Percentiles rank a stretch among this genome's conserved stretches.
phyloP scores from a whole-genome alignment of 2,888 invertebrate species.

The Fragum sueziense region DNA sequence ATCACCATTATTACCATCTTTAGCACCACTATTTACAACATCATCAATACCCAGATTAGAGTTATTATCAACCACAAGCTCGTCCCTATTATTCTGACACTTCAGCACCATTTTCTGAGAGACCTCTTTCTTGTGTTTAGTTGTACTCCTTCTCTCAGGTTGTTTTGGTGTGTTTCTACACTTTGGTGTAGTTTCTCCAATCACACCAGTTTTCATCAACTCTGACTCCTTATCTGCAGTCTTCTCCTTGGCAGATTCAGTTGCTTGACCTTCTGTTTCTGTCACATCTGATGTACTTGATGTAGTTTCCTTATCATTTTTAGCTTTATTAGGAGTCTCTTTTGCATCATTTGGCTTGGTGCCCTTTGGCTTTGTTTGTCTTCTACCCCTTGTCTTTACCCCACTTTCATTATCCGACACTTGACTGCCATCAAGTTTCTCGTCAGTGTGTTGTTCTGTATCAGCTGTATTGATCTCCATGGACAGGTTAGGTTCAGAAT shows the following conservation, averaged over 20 bases:
- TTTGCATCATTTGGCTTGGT: not conserved
- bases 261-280: not conserved
- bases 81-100: conserved; percentile 34
- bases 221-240: not conserved
- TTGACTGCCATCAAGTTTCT: conserved; percentile 4
- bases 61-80: conserved; percentile 3
- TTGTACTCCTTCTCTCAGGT: conserved; percentile 66
- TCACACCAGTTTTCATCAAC: not conserved
- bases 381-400: not conserved
- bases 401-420: not conserved
- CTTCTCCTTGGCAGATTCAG: not conserved
- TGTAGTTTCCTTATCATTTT: not conserved
- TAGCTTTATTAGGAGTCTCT: not conserved
- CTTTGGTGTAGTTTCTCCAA: conserved; percentile 67
- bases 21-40: not conserved
- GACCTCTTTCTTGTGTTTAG: conserved; percentile 69
- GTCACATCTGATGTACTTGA: not conserved
- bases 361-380: not conserved
- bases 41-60: conserved; percentile 8
- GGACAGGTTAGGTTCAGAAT: not conserved
- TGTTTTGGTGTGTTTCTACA: conserved; percentile 46
- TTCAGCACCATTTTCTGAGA: conserved; percentile 57
- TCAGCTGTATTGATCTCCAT: not conserved
- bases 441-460: not conserved
- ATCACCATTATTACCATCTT: not conserved